Base-by-base conservation (phyloP, 92 coral and sea anemone species). In the Palythoa grandis region DNA sequence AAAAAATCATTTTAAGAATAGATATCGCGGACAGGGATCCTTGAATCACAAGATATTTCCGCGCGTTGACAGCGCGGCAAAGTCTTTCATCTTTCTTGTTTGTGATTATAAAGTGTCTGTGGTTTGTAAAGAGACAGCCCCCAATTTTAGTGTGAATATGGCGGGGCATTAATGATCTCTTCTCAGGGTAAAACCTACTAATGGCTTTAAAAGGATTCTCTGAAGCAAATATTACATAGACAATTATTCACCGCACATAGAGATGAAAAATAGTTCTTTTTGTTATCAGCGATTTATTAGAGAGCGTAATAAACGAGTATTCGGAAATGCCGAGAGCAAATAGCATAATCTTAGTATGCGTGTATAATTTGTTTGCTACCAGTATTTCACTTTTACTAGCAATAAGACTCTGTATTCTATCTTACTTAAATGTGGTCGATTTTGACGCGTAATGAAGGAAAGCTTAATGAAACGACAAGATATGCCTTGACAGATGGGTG, bases 31-130 rank as follows among this genome's bases (percentile, higher is more conserved):
- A 48, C 85, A 80, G 85, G 61, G n/a, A 48, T 66, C 79, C 98
- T 94, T 92, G 98, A 94, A 87, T 82, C 88, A 73, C 91, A 85
- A 84, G 98, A 94, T 91, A 90, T 91, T 94, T 94, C 98, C 95
- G 92, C 91, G 90, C 90, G 91, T 61, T 92, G 98, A 94, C 98
- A 94, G 85, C 79, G 89, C 98, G 98, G 98, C 83, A 14, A 67
- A 52, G 9, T 35, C 91, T 94, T 91, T 94, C 86, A 94, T 88
- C 92, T 92, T 75, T 76, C 72, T 82, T 66, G 74, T 89, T 58
- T 77, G 83, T 89, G 92, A 94, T 94, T 91, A 90, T 72, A 80
- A 88, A 91, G 82, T 87, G 86, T 83, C 88, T 92, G 92, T 84
- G 79, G 83, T 76, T 57, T 88, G 78, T 79, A 85, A 75, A 86